Percentiles rank a stretch among this genome's conserved stretches.
Evolutionary conservation across 2,888 invertebrate genomes (phyloP).

Genomic region (Octodonta nipae): DNA sequence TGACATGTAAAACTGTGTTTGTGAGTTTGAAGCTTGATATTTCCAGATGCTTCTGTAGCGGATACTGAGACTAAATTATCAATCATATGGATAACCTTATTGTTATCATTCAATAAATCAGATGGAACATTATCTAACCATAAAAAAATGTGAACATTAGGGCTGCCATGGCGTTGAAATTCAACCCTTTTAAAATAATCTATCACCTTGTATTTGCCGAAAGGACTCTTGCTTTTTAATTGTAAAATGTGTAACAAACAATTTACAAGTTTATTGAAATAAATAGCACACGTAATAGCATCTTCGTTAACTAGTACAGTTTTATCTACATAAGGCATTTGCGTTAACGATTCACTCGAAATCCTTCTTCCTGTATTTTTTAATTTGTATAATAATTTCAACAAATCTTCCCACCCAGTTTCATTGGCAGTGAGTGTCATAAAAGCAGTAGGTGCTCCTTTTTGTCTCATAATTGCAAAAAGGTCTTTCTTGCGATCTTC

Average conservation of each 20-base stretch:
- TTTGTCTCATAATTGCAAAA: slow-evolving; percentile 27
- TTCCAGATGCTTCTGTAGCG: slow-evolving; percentile 14
- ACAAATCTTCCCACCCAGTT: slow-evolving; percentile 25
- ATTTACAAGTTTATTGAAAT: slow-evolving; percentile 26
- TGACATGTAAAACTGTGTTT: slow-evolving; percentile 24
- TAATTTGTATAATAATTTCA: slow-evolving; percentile 23
- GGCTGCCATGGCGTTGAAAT: slow-evolving; percentile 29
- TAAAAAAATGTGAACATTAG: slow-evolving; percentile 20
- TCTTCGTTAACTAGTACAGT: slow-evolving; percentile 8
- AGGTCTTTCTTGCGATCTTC: not conserved
- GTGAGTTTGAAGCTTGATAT: slow-evolving; percentile 21
- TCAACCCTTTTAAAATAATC: slow-evolving; percentile 27
- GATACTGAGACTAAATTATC: slow-evolving; percentile 20
- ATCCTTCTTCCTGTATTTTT: slow-evolving; percentile 1
- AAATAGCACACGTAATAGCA: slow-evolving; percentile 13
- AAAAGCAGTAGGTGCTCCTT: too few relatives aligned
- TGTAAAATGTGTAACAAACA: slow-evolving; percentile 18
- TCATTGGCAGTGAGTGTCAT: slow-evolving; percentile 33
- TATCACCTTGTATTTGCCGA: slow-evolving; percentile 21
- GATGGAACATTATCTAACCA: slow-evolving; percentile 28
- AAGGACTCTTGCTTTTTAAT: slow-evolving; percentile 22
- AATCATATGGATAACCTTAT: slow-evolving; percentile 17
- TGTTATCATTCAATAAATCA: slow-evolving; percentile 9
- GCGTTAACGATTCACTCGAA: slow-evolving; percentile 9
- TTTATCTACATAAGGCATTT: slow-evolving; percentile 8